phyloP scores from a whole-genome alignment of 2,888 invertebrate species.

The Lomographa bimaculata region DNA sequence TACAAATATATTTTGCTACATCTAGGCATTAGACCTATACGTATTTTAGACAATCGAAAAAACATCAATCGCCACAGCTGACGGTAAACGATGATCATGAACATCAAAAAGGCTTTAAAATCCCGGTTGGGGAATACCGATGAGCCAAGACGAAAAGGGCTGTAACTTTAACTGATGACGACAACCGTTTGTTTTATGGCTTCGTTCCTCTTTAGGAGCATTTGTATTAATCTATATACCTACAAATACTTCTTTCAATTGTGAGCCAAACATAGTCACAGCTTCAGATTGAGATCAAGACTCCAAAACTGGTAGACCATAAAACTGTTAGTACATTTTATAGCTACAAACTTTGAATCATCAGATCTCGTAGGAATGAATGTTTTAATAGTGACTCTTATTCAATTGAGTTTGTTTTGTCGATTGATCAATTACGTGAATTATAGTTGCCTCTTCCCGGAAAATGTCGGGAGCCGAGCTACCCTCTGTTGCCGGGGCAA shows the following conservation, averaged over 20 bases:
- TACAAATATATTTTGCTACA: too few species aligned
- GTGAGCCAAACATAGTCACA: slow-evolving; percentile 12
- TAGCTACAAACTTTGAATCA: slow-evolving; percentile 14
- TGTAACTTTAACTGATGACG: slow-evolving; percentile 35
- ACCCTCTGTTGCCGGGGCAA: slow-evolving; percentile 57
- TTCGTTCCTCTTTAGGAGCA: slow-evolving; percentile 25
- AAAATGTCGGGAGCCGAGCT: slow-evolving; percentile 45
- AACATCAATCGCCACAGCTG: slow-evolving; percentile 18
- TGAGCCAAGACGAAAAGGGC: slow-evolving; percentile 33
- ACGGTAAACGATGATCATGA: slow-evolving; percentile 29
- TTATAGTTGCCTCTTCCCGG: slow-evolving; percentile 20
- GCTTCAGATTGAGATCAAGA: slow-evolving; percentile 13
- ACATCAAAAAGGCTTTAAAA: slow-evolving; percentile 32
- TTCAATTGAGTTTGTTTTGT: slow-evolving; percentile 15
- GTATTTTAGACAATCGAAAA: slow-evolving; percentile 1
- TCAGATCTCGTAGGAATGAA: too few species aligned
- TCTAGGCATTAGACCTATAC: too few species aligned
- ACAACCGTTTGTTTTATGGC: slow-evolving; percentile 31
- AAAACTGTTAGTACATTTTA: slow-evolving; percentile 12
- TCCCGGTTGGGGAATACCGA: slow-evolving; percentile 29
- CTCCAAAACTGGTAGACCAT: slow-evolving; percentile 11
- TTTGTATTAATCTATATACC: slow-evolving; percentile 25
- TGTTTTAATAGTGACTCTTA: slow-evolving; percentile 16
- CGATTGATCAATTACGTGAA: slow-evolving; percentile 31
- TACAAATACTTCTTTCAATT: slow-evolving; percentile 15